Evolutionary conservation across 64 coral and sea anemone genomes (phyloP).

Genomic region (Stichodactyla mertensii): DNA sequence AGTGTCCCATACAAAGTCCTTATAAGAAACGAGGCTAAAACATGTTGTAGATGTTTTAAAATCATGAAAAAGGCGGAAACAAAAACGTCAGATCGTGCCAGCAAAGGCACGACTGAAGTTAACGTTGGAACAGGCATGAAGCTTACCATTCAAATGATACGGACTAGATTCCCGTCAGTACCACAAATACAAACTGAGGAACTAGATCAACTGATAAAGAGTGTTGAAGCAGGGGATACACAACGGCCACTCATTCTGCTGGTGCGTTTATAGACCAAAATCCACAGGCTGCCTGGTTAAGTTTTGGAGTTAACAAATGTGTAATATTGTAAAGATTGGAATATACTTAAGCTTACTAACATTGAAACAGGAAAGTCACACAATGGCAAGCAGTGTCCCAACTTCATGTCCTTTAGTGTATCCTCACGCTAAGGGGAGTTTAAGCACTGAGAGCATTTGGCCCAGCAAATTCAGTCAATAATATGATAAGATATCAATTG

Average conservation of each 20-base stretch:
- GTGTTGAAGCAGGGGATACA: background rate
- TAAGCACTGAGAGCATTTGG: too few relatives aligned
- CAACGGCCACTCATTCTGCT: background rate
- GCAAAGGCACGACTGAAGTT: background rate
- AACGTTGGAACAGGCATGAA: background rate
- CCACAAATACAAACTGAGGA: constrained; percentile 16
- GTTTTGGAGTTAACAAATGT: too few relatives aligned
- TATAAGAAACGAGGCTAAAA: too few relatives aligned
- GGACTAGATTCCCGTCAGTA: constrained; percentile 12
- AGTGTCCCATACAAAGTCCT: background rate
- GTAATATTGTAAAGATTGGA: too few relatives aligned
- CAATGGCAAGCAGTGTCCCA: too few relatives aligned
- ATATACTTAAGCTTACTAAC: too few relatives aligned
- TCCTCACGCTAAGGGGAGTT: too few relatives aligned
- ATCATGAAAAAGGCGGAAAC: background rate
- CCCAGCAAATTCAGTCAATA: too few relatives aligned
- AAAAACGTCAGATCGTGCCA: background rate
- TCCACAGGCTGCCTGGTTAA: too few relatives aligned
- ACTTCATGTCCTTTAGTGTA: too few relatives aligned
- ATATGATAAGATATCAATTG: too few relatives aligned
- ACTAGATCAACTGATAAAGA: background rate
- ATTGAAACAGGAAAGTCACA: too few relatives aligned
- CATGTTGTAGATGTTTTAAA: background rate
- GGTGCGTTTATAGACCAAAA: background rate
- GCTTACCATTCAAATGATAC: constrained; percentile 17